Evolutionary conservation across 2,113 vertebrate species (phyloP).

Genomic region (Microtus richardsoni): DNA sequence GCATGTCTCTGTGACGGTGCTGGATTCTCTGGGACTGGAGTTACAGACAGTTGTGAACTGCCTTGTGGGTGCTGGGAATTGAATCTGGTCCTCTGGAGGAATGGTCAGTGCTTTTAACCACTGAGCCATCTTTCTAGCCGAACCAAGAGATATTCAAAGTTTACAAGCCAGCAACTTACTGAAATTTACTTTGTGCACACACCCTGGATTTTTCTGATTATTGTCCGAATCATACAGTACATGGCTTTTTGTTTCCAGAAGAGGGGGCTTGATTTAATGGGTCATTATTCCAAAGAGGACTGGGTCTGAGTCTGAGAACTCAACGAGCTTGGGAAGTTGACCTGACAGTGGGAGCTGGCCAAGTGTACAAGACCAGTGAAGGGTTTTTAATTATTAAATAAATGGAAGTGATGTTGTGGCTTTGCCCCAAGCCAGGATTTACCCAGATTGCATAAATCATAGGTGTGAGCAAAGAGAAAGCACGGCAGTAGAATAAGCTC

Average conservation of each 20-base stretch:
- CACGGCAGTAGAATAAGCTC: background rate
- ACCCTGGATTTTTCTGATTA: conserved; percentile 31
- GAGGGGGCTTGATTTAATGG: background rate
- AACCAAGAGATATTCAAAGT: background rate
- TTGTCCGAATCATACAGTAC: background rate
- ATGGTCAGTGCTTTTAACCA: background rate
- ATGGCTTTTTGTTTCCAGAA: conserved; percentile 1
- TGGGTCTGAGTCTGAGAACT: background rate
- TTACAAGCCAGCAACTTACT: background rate
- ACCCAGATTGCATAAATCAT: background rate
- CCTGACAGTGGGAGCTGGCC: background rate
- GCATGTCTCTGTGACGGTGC: background rate
- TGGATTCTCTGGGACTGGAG: background rate
- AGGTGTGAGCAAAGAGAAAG: background rate
- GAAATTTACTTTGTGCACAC: background rate
- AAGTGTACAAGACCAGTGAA: background rate
- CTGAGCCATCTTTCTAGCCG: background rate
- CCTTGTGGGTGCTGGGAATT: background rate
- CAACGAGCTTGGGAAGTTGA: background rate
- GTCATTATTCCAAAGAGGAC: conserved; percentile 16
- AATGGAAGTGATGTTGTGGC: conserved; percentile 19
- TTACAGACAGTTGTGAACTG: too few species aligned
- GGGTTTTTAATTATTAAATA: background rate
- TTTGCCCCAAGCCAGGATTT: background rate
- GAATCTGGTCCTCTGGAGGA: background rate